Conservation (phyloP, 2,888 invertebrate genomes). For the Volucella inflata region DNA sequence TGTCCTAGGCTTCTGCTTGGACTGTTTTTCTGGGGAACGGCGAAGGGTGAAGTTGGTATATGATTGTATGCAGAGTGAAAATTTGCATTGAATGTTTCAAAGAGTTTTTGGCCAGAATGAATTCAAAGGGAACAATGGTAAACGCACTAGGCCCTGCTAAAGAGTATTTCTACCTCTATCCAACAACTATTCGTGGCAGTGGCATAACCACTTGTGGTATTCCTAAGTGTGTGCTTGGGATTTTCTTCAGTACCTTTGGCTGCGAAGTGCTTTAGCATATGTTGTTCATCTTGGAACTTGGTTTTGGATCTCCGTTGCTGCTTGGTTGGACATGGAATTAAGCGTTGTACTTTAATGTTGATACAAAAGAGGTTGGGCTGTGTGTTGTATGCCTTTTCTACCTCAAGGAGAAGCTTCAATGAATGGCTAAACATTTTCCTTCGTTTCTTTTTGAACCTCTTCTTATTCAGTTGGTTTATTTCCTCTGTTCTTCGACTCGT, state of each 20-base stretch:
- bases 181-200: constrained; percentile 31
- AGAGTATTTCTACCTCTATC: constrained; percentile 2
- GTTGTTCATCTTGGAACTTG: constrained; percentile 38
- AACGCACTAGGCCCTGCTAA: constrained; percentile 54
- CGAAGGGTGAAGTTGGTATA: constrained; percentile 10
- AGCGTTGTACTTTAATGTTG: constrained; percentile 70
- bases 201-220: constrained; percentile 66
- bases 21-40: constrained; percentile 13
- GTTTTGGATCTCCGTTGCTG: constrained; percentile 2
- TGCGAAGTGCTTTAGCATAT: constrained; percentile 66
- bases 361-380: constrained; percentile 45
- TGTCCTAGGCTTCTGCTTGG: constrained; percentile 6
- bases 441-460: constrained; percentile 8
- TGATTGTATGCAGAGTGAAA: constrained; percentile 55
- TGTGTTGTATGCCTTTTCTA: constrained; percentile 22
- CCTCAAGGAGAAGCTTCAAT: constrained; percentile 28
- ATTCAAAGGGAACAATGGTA: constrained; percentile 56
- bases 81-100: constrained; percentile 72
- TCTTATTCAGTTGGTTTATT: background rate
- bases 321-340: constrained; percentile 73
- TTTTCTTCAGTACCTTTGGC: constrained; percentile 32
- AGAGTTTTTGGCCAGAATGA: constrained; percentile 57
- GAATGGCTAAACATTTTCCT: constrained; percentile 25
- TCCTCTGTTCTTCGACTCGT: constrained; percentile 27
- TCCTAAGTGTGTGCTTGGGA: constrained; percentile 69